phyloP scores from a whole-genome alignment of 2,888 invertebrate species.

The Melangyna quadrimaculata region DNA sequence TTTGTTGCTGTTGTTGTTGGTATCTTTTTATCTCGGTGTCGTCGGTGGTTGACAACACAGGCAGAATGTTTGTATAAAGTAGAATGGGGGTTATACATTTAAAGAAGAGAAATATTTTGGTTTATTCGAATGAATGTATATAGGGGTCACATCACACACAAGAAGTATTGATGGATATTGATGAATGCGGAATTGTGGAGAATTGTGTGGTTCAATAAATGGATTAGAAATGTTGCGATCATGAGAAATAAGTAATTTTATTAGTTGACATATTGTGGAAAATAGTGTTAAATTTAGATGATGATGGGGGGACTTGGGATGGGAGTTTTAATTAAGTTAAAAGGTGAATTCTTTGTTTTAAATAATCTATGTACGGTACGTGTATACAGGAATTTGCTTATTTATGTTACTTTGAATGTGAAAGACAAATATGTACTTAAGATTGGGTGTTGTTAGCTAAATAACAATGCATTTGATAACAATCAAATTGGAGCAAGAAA shows the following conservation, averaged over 20 bases:
- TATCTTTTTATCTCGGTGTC: neutral
- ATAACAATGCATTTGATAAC: too few relatives aligned
- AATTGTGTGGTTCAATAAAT: slow-evolving; percentile 28
- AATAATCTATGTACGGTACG: neutral
- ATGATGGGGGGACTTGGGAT: neutral
- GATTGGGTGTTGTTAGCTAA: too few relatives aligned
- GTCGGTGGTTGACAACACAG: neutral
- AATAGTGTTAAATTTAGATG: neutral
- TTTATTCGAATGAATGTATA: slow-evolving; percentile 48
- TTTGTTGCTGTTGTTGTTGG: neutral
- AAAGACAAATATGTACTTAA: neutral
- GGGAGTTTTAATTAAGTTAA: neutral
- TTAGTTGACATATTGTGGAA: slow-evolving; percentile 20
- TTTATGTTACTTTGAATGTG: neutral
- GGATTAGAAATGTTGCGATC: slow-evolving; percentile 19
- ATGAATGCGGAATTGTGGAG: slow-evolving; percentile 36
- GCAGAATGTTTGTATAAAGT: neutral
- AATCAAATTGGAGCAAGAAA: too few relatives aligned
- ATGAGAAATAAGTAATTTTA: slow-evolving; percentile 31
- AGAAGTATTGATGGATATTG: slow-evolving; percentile 58
- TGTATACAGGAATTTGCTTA: neutral
- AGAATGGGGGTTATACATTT: slow-evolving; percentile 35
- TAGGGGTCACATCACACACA: slow-evolving; percentile 39
- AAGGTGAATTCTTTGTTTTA: neutral
- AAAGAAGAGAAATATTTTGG: slow-evolving; percentile 41